Base-by-base conservation (phyloP, 2,113 vertebrate species). In the Myrmecophaga tridactyla region DNA sequence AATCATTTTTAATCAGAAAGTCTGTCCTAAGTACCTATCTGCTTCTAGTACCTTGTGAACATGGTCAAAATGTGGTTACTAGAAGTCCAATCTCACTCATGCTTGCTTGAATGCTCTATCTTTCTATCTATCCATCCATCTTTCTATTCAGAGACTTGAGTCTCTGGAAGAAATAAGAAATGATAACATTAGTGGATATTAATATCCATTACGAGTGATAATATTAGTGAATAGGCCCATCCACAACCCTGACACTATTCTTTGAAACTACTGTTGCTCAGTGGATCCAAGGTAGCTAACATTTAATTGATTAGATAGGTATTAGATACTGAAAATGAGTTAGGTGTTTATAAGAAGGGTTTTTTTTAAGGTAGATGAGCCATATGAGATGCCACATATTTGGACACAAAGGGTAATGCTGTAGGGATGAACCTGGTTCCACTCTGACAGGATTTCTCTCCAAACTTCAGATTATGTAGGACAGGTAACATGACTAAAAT, bases 361-460 rank as follows among this genome's bases (percentile, higher is more conserved):
- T 60, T 77, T 86, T 77, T 75, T 31, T 10, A 65, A 76, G 70
- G 51, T 90, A 75, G 56, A 63, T 51, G n/a, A 95, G n/a, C 62
- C 78, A 75, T 92, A 25, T 51, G 18, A 92, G 51, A 67, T 92
- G 14, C 76, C 92, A 36, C 67, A 31, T 67, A 82, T 95, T 83
- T 88, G 51, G n/a, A 43, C 43, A 62, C 41, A 84, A 89, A 70
- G 25, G 36, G 2, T 63, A 92, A 72, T 84, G 77, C 13, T 31
- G 27, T 41, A 84, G 48, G 70, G 62, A 78, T 60, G 34, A 89
- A 77, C 36, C 31, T 36, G 9, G 46, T 84, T 85, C 70, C 67
- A 92, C 70, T 92, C 63, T 83, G 48, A 89, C 4, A 89, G n/a
- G n/a, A 11, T 84, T 88, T 84, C 60, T 95, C 27, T 70, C 43